These are phyloP conservation scores for Microctonus brassicae DNA, from an alignment of 2,888 invertebrate genomes.

Conservation along the genomic window DNA sequence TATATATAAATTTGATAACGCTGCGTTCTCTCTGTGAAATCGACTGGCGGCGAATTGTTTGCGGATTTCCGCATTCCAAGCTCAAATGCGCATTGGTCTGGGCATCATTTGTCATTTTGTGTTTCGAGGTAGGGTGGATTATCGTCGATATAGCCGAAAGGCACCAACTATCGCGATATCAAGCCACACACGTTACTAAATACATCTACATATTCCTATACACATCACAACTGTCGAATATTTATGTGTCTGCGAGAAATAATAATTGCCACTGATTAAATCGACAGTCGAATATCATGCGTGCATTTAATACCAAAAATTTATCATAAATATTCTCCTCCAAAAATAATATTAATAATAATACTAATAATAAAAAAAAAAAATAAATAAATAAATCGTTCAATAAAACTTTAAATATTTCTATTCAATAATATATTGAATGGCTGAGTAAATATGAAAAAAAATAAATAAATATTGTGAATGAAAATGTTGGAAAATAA, in stretches of 20 bases:
- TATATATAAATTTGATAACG: slow-evolving; percentile 31
- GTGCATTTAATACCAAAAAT: neutral
- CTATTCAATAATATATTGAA: no score
- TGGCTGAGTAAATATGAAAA: no score
- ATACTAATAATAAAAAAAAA: no score
- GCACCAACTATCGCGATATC: slow-evolving; percentile 40
- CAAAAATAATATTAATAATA: no score
- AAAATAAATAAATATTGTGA: no score
- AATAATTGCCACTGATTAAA: slow-evolving; percentile 12
- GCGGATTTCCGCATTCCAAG: slow-evolving; percentile 45
- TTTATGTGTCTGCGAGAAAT: neutral
- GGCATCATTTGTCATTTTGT: slow-evolving; percentile 46
- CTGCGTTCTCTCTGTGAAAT: slow-evolving; percentile 41
- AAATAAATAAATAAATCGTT: no score
- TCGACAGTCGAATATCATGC: neutral
- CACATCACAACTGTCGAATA: neutral
- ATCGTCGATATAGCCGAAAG: slow-evolving; percentile 34
- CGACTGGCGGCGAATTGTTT: slow-evolving; percentile 47
- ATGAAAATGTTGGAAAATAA: no score
- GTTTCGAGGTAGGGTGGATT: slow-evolving; percentile 39
- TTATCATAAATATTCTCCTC: no score
- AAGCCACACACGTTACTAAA: neutral
- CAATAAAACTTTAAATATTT: no score
- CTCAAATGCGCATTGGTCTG: slow-evolving; percentile 23
- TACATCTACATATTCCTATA: neutral